A percentile compares a stretch with the other conserved stretches of the same genome.
Evolutionary conservation across 2,797 vertebrate species (phyloP).

Genomic region (Telmatherina bonti): DNA sequence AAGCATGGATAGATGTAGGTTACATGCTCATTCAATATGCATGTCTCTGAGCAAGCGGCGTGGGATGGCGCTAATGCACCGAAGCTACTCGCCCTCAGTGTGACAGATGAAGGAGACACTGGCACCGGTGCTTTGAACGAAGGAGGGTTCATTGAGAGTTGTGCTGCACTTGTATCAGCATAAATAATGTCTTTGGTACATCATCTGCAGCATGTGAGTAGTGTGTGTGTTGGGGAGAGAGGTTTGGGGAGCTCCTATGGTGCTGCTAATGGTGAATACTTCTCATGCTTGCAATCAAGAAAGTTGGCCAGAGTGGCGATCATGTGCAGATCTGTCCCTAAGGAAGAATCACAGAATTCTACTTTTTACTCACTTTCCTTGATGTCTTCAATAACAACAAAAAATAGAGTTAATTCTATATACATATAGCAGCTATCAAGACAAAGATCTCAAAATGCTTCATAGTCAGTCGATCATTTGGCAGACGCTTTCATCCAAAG

Average conservation of each 20-base stretch:
- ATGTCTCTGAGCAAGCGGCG: constrained; percentile 46
- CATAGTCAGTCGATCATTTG: too few relatives aligned
- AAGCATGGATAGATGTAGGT: constrained; percentile 58
- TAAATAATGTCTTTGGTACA: constrained; percentile 19
- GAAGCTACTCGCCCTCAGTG: constrained; percentile 23
- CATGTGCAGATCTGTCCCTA: too few relatives aligned
- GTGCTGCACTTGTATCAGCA: constrained; percentile 16
- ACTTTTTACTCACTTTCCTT: too few relatives aligned
- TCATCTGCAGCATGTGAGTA: constrained; percentile 4
- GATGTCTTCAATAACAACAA: too few relatives aligned
- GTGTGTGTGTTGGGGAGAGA: neutral
- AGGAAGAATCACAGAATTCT: too few relatives aligned
- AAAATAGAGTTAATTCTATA: too few relatives aligned
- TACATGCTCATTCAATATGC: constrained; percentile 69
- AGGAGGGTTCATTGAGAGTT: constrained; percentile 13
- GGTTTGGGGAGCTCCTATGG: neutral
- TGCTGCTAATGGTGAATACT: neutral
- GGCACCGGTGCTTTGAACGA: constrained; percentile 14
- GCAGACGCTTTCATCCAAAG: too few relatives aligned
- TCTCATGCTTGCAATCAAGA: neutral
- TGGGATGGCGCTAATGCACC: constrained; percentile 46
- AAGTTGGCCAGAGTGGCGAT: neutral
- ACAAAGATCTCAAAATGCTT: too few relatives aligned
- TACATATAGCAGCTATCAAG: too few relatives aligned
- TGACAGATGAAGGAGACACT: constrained; percentile 46